Percentiles rank a stretch among this genome's conserved stretches.
These are phyloP conservation scores for Eristalis arbustorum DNA, from an alignment of 2,888 invertebrate species.

Conservation along the genomic window DNA sequence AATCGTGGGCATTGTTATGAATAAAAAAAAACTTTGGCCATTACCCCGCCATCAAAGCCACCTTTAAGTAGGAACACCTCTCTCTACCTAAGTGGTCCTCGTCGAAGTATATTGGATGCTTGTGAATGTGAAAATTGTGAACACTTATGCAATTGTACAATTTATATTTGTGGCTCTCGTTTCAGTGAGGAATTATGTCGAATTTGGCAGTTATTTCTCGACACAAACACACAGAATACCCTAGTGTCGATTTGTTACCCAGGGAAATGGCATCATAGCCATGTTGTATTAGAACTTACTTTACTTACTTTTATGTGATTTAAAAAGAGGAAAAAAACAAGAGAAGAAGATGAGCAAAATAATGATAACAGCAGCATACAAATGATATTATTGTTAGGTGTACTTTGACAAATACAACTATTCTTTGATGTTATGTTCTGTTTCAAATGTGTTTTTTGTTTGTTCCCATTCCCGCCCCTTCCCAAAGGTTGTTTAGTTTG, in stretches of 20 bases:
- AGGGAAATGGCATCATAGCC: slow-evolving; percentile 46
- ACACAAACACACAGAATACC: slow-evolving; percentile 9
- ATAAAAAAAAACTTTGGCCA: slow-evolving; percentile 42
- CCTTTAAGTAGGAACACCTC: slow-evolving; percentile 36
- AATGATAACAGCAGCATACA: background rate
- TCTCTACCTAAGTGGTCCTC: slow-evolving; percentile 51
- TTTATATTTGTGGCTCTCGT: slow-evolving; percentile 48
- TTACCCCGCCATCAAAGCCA: slow-evolving; percentile 51
- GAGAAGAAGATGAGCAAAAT: background rate
- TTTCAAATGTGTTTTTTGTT: slow-evolving; percentile 43
- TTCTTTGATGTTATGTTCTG: slow-evolving; percentile 4
- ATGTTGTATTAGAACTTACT: slow-evolving; percentile 47
- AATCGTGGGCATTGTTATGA: slow-evolving; percentile 25
- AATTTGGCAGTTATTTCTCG: slow-evolving; percentile 49
- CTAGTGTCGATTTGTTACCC: slow-evolving; percentile 55
- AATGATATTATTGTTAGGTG: slow-evolving; percentile 41
- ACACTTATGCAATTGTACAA: slow-evolving; percentile 15
- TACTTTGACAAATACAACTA: slow-evolving; percentile 34
- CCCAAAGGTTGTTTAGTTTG: background rate
- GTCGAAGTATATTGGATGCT: slow-evolving; percentile 67
- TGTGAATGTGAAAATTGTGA: background rate
- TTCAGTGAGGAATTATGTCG: slow-evolving; percentile 52
- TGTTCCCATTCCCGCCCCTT: slow-evolving; percentile 26
- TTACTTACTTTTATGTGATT: slow-evolving; percentile 33
- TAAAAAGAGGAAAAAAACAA: background rate